These are phyloP conservation scores for Sphenodon punctatus DNA, from an alignment of 2,797 vertebrate genomes.

Conservation along the genomic window DNA sequence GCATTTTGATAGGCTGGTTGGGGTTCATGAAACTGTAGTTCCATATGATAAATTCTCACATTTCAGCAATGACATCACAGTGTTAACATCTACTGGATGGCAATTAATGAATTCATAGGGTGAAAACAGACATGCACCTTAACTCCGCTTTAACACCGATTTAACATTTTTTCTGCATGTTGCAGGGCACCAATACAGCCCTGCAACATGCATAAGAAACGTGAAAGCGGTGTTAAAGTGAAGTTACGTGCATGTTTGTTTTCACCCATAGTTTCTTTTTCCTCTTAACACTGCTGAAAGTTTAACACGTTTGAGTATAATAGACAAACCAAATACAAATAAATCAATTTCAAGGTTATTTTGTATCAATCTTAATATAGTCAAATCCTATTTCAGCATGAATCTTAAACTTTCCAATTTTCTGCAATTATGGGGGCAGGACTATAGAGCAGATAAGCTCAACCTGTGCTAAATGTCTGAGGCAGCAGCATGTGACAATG, in stretches of 20 bases:
- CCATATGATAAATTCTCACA: background rate
- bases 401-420: background rate
- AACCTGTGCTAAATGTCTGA: background rate
- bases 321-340: constrained; percentile 6
- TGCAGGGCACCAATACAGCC: too few species aligned
- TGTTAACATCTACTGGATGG: background rate
- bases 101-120: background rate
- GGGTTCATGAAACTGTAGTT: background rate
- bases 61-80: background rate
- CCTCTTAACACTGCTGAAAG: background rate
- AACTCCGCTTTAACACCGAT: too few species aligned
- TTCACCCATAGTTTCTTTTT: too few species aligned
- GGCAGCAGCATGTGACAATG: too few species aligned
- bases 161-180: too few species aligned
- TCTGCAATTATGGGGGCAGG: background rate
- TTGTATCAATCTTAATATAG: background rate
- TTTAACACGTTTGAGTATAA: background rate
- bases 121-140: too few species aligned
- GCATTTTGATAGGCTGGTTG: too few species aligned
- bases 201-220: too few species aligned
- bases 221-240: too few species aligned
- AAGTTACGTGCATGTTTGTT: too few species aligned
- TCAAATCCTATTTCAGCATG: background rate
- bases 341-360: background rate
- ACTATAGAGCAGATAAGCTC: rapidly evolving